Conservation (phyloP, 2,888 invertebrate species). For the Drosophila affinis region DNA sequence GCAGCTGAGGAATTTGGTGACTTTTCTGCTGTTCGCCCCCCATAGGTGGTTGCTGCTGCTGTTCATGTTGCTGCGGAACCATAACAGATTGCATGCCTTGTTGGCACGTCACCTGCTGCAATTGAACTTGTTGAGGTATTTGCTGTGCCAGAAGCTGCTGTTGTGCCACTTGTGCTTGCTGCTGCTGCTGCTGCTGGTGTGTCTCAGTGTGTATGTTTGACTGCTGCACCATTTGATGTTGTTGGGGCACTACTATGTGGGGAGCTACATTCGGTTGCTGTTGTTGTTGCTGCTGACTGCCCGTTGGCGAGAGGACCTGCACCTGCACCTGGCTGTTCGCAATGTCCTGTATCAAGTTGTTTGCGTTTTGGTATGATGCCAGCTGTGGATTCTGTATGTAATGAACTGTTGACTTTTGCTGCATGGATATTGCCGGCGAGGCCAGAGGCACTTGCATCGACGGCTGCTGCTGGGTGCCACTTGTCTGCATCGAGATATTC, state of each 20-base stretch:
- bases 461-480: constrained; percentile 49
- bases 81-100: constrained; percentile 42
- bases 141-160: constrained; percentile 34
- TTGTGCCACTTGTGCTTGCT: constrained; percentile 34
- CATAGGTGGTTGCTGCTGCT: constrained; percentile 55
- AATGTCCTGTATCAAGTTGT: constrained; percentile 59
- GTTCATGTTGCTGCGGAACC: constrained; percentile 49
- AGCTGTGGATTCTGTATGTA: constrained; percentile 77
- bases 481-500: constrained; percentile 76
- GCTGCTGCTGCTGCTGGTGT: constrained; percentile 44
- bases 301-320: constrained; percentile 65
- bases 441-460: constrained; percentile 27
- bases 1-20: constrained; percentile 63
- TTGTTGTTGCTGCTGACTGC: constrained; percentile 61
- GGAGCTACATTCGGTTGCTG: constrained; percentile 40
- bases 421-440: constrained; percentile 57
- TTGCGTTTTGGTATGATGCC: constrained; percentile 64
- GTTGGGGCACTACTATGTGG: constrained; percentile 28
- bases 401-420: constrained; percentile 68
- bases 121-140: constrained; percentile 52
- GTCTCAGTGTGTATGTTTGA: background rate
- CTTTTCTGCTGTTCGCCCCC: constrained; percentile 55
- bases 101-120: constrained; percentile 27
- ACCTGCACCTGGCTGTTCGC: constrained; percentile 48
- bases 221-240: constrained; percentile 15